Percentiles rank a stretch among this genome's conserved stretches.
Conservation (phyloP, 2,113 vertebrate species). For the Silurus glanis region DNA sequence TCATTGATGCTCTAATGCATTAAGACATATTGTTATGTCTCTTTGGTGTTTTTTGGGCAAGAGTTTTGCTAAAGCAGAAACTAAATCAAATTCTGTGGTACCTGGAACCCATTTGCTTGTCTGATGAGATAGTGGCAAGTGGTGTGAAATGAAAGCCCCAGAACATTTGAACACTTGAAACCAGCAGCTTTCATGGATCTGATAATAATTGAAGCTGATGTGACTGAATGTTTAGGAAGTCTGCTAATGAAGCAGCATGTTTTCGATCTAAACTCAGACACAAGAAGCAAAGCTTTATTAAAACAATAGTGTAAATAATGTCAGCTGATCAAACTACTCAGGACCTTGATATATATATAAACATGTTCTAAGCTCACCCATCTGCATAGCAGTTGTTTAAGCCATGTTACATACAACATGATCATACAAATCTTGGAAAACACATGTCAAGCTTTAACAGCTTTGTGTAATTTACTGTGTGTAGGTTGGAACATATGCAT, state of each 20-base stretch:
- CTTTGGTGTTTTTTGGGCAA: not conserved
- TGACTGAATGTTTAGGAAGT: conserved; percentile 36
- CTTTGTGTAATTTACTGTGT: conserved; percentile 34
- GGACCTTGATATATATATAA: conserved; percentile 31
- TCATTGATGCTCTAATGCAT: not conserved
- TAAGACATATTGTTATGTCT: not conserved
- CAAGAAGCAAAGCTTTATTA: conserved; percentile 14
- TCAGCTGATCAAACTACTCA: conserved; percentile 46
- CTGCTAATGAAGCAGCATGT: conserved; percentile 36
- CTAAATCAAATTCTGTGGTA: conserved; percentile 31
- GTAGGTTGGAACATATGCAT: not conserved
- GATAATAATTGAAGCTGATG: conserved; percentile 41
- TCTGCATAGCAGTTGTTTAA: conserved; percentile 52
- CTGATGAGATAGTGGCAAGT: conserved; percentile 2
- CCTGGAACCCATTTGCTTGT: conserved; percentile 32
- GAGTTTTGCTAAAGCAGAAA: not conserved
- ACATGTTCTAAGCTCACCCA: conserved; percentile 36
- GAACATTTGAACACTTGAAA: not conserved
- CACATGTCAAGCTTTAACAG: conserved; percentile 10
- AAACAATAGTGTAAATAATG: conserved; percentile 40
- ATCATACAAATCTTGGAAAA: conserved; percentile 25
- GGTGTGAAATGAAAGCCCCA: not conserved
- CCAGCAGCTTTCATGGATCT: conserved; percentile 15
- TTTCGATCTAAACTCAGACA: conserved; percentile 14
- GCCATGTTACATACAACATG: conserved; percentile 23